Base-by-base conservation (phyloP, 2,888 invertebrate genomes). In the Sphaerophoria rueppellii region DNA sequence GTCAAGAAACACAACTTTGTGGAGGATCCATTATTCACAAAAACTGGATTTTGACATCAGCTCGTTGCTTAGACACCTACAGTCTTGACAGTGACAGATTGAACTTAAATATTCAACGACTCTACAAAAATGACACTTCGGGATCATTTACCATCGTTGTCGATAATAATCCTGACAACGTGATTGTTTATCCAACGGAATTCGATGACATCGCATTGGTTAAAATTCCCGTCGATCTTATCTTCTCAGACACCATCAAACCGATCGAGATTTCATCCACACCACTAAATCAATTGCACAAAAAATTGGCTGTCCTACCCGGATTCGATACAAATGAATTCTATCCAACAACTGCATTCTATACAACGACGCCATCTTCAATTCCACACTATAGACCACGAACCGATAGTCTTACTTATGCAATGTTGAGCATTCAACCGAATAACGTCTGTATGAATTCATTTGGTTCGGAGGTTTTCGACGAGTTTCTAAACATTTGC, bases 201-300 rank as follows among this genome's bases (percentile, higher is more conserved):
- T 57, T 46, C 46, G 87, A 87, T 72, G 87, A 87, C 40, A 60
- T 87, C 32, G 86, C 87, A 2, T 11, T 87, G 40, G 50, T 87
- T 24, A 69, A 70, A 16, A 0, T 87, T 2, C 87, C 87, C 32
- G 48, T 87, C 3, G 6, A 9, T 12, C 12, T 87, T n/a, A 0
- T 46, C 0, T 82, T 77, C 12, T 72, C 78, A 7, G 60, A 69
- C 4, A 32, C 14, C 6, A 3, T 83, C 7, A 71, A 57, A 0
- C 60, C 74, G 32, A 46, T 83, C 3, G 0, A 3, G 0, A 48
- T 83, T n/a, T 32, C 34, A 11, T 16, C 52, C 0, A 11, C 34
- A n/a, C 32, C 65, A 7, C 0, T 46, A 6, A 2, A 12, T 2
- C 34, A 67, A 4, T 34, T 40, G 52, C 14, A 48, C 34, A 57